These are phyloP conservation scores for Dendrolimus kikuchii DNA, from an alignment of 1,140 invertebrate species.

Conservation along the genomic window DNA sequence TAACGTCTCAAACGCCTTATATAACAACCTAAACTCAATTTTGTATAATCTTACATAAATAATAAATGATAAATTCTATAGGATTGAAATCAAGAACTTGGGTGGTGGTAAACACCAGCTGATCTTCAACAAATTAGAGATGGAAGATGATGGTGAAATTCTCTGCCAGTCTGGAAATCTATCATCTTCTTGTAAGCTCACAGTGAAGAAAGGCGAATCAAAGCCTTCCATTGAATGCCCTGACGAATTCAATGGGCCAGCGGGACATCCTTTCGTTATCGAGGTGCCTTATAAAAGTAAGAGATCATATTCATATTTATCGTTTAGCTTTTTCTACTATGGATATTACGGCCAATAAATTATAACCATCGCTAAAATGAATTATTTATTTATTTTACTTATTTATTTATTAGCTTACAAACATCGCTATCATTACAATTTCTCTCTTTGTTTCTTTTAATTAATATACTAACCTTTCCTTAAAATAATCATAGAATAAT, in stretches of 20 bases:
- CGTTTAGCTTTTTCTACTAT: not conserved
- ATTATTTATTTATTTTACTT: too few relatives aligned
- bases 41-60: too few relatives aligned
- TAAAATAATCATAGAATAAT: too few relatives aligned
- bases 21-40: not conserved
- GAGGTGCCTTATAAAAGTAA: conserved; percentile 94
- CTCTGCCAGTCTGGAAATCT: conserved; percentile 88
- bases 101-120: conserved; percentile 94
- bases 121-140: conserved; percentile 86
- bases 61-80: conserved; percentile 32
- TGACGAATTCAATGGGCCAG: conserved; percentile 86
- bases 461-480: too few relatives aligned
- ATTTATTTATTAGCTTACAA: too few relatives aligned
- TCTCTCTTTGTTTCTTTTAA: too few relatives aligned
- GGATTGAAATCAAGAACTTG: conserved; percentile 90
- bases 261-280: conserved; percentile 84
- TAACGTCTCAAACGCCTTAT: not conserved
- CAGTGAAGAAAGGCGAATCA: conserved; percentile 88
- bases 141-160: conserved; percentile 90
- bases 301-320: conserved; percentile 5
- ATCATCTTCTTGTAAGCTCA: conserved; percentile 84
- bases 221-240: conserved; percentile 87
- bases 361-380: too few relatives aligned
- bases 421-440: too few relatives aligned
- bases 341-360: too few relatives aligned